phyloP scores from a whole-genome alignment of 1,140 invertebrate species.

The Neodiprion virginianus region DNA sequence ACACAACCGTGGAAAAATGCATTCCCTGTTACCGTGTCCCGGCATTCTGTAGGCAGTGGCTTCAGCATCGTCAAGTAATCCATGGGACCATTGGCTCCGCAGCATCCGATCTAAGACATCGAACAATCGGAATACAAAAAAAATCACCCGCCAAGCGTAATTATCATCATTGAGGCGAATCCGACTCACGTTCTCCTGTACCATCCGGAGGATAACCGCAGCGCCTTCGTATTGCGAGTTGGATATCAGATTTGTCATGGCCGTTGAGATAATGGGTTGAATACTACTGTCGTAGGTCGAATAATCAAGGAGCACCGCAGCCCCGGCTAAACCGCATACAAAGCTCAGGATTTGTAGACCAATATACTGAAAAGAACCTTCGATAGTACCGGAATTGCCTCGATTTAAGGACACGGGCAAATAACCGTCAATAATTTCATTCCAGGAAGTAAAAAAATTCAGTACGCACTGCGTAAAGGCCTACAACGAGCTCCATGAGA shows the following conservation, averaged over 20 bases:
- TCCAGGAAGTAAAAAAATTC: neutral
- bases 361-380: conserved; percentile 66
- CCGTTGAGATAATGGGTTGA: conserved; percentile 74
- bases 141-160: neutral
- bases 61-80: conserved; percentile 80
- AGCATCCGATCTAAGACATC: conserved; percentile 78
- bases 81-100: conserved; percentile 80
- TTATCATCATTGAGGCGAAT: neutral
- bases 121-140: conserved; percentile 18
- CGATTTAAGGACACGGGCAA: neutral
- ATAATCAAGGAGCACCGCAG: conserved; percentile 79
- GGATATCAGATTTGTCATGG: conserved; percentile 75
- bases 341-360: conserved; percentile 75
- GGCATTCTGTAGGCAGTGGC: conserved; percentile 80
- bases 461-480: conserved; percentile 69
- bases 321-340: conserved; percentile 74
- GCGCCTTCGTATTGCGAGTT: conserved; percentile 72
- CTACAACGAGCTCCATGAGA: conserved; percentile 70
- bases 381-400: neutral
- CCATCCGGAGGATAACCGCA: conserved; percentile 70
- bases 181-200: conserved; percentile 83
- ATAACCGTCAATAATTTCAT: neutral
- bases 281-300: conserved; percentile 80
- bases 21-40: conserved; percentile 87
- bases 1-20: conserved; percentile 87